Conservation (phyloP, 2,113 vertebrate genomes). For the Mirza zaza region DNA sequence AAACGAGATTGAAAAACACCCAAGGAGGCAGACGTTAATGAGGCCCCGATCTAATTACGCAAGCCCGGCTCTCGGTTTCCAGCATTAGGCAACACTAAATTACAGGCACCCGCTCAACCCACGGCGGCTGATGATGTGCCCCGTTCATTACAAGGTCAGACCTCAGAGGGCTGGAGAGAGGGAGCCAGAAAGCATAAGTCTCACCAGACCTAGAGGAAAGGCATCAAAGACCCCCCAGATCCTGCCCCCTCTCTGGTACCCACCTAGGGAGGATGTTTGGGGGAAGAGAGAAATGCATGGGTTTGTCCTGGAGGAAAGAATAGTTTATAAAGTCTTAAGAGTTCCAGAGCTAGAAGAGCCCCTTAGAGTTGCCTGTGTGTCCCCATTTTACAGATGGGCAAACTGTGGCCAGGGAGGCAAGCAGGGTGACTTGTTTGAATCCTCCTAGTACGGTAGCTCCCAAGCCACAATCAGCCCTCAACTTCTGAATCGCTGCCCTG, state of each 20-base stretch:
- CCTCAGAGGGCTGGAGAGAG: background rate
- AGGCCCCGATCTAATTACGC: constrained; percentile 15
- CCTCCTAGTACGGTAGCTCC: background rate
- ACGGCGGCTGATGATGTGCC: background rate
- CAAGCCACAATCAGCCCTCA: background rate
- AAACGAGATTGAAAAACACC: constrained; percentile 45
- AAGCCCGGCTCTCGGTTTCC: background rate
- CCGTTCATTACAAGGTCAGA: constrained; percentile 57
- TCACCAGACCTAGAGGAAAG: background rate
- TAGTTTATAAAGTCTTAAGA: background rate
- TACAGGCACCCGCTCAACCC: constrained; percentile 63
- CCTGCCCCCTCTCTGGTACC: background rate
- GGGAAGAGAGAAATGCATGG: background rate
- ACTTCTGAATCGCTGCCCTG: background rate
- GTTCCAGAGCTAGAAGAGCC: background rate
- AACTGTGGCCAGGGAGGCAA: background rate
- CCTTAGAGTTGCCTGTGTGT: background rate
- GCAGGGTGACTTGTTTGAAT: background rate
- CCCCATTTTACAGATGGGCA: background rate
- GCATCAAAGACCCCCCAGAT: background rate
- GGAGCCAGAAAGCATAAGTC: background rate
- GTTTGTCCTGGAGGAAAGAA: background rate
- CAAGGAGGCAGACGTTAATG: constrained; percentile 37
- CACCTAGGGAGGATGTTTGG: background rate
- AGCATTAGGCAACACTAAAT: constrained; percentile 50